These are phyloP conservation scores for Paedocypris micromegethes DNA, from an alignment of 2,797 vertebrate genomes.

Conservation along the genomic window DNA sequence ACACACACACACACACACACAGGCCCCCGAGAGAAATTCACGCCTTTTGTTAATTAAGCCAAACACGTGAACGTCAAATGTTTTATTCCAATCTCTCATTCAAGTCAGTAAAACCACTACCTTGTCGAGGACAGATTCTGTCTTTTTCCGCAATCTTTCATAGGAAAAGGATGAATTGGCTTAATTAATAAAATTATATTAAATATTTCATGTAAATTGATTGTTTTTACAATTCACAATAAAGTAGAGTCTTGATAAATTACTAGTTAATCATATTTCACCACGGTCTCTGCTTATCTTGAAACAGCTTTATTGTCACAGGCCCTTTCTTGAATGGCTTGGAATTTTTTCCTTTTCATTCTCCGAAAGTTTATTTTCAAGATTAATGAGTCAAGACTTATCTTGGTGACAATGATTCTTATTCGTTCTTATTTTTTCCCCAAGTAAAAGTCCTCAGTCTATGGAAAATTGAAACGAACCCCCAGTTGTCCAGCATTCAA, in stretches of 20 bases:
- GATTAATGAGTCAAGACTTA: slow-evolving; percentile 65
- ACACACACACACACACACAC: slow-evolving; percentile 43
- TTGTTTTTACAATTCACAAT: slow-evolving; percentile 47
- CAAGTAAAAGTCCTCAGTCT: background rate
- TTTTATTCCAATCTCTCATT: slow-evolving; percentile 34
- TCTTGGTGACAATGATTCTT: slow-evolving; percentile 54
- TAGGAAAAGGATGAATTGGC: slow-evolving; percentile 50
- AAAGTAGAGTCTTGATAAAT: slow-evolving; percentile 27
- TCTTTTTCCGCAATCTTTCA: slow-evolving; percentile 34
- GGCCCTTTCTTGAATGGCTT: too few species aligned
- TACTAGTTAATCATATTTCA: slow-evolving; percentile 44
- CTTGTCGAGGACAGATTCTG: slow-evolving; percentile 36
- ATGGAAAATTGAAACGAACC: slow-evolving; percentile 26
- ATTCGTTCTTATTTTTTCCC: slow-evolving; percentile 40
- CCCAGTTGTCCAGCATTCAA: slow-evolving; percentile 2
- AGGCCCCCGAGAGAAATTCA: slow-evolving; percentile 52
- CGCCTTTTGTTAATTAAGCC: slow-evolving; percentile 61
- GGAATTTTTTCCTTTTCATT: slow-evolving; percentile 24
- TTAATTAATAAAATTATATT: slow-evolving; percentile 48
- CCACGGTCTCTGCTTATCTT: slow-evolving; percentile 51
- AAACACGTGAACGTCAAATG: slow-evolving; percentile 52
- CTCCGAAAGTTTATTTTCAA: slow-evolving; percentile 20
- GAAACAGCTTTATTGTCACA: too few species aligned
- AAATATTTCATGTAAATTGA: slow-evolving; percentile 23
- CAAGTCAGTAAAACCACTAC: slow-evolving; percentile 30